phyloP scores from a whole-genome alignment of 2,888 invertebrate species.

The Hydrotaea diabolus region DNA sequence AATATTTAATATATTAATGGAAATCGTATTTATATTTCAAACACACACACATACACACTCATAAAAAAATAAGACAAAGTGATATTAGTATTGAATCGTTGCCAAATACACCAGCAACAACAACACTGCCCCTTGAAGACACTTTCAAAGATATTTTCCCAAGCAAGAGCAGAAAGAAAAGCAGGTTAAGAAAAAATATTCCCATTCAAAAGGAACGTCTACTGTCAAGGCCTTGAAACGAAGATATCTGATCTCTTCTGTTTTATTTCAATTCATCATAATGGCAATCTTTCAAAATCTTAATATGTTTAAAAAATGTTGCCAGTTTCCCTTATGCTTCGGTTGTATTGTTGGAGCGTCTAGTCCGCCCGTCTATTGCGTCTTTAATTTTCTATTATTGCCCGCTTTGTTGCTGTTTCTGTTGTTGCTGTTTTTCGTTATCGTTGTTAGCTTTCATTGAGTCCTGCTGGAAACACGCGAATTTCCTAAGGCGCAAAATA shows the following conservation, averaged over 20 bases:
- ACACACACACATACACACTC: too few relatives aligned
- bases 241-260: neutral
- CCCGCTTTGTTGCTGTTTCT: neutral
- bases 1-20: too few relatives aligned
- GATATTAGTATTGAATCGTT: too few relatives aligned
- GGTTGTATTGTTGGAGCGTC: neutral
- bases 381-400: conserved; percentile 16
- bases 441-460: neutral
- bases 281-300: neutral
- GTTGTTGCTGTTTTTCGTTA: neutral
- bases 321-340: neutral
- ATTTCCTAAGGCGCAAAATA: conserved; percentile 39
- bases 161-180: neutral
- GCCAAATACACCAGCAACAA: too few relatives aligned
- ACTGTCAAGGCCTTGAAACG: too few relatives aligned
- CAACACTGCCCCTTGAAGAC: too few relatives aligned
- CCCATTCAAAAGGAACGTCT: too few relatives aligned
- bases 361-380: conserved; percentile 11
- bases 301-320: neutral
- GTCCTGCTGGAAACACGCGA: conserved; percentile 21
- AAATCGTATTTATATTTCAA: too few relatives aligned
- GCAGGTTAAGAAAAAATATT: too few relatives aligned
- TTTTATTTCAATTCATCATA: neutral
- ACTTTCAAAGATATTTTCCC: neutral
- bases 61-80: too few relatives aligned